Conservation (phyloP, 2,888 invertebrate species). For the Plutella xylostella region DNA sequence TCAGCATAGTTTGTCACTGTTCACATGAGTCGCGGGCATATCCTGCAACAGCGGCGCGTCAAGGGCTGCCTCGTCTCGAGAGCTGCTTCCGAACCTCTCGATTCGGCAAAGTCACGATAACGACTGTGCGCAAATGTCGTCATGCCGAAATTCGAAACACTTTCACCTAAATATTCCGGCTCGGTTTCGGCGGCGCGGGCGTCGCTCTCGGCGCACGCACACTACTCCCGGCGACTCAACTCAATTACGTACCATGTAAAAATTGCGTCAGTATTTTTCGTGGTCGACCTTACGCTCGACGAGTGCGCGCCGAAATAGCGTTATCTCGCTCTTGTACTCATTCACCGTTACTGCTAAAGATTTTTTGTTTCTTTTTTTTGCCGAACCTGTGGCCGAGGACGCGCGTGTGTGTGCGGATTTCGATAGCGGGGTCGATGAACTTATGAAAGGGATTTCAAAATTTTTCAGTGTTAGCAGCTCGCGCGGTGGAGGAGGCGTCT, state of each 20-base stretch:
- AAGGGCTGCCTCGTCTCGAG: conserved; percentile 33
- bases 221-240: conserved; percentile 51
- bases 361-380: conserved; percentile 60
- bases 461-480: conserved; percentile 46
- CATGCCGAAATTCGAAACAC: conserved; percentile 71
- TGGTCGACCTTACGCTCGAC: conserved; percentile 57
- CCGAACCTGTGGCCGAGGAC: conserved; percentile 42
- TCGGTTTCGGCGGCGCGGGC: conserved; percentile 68
- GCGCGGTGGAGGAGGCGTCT: conserved; percentile 20
- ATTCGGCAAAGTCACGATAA: conserved; percentile 70
- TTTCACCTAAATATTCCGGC: conserved; percentile 71
- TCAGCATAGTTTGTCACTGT: conserved; percentile 58
- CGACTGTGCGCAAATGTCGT: conserved; percentile 70
- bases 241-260: conserved; percentile 68
- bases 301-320: conserved; percentile 59
- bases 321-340: conserved; percentile 63
- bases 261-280: conserved; percentile 70
- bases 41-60: conserved; percentile 47
- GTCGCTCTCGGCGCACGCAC: conserved; percentile 67
- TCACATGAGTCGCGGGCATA: conserved; percentile 41
- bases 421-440: conserved; percentile 66
- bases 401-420: conserved; percentile 66
- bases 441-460: conserved; percentile 58
- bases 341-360: conserved; percentile 47
- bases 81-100: conserved; percentile 59